Evolutionary conservation across 2,797 vertebrate genomes (phyloP), one percentile per base, ranked within the genome.

Genomic region (Peromyscus melanophrys): DNA sequence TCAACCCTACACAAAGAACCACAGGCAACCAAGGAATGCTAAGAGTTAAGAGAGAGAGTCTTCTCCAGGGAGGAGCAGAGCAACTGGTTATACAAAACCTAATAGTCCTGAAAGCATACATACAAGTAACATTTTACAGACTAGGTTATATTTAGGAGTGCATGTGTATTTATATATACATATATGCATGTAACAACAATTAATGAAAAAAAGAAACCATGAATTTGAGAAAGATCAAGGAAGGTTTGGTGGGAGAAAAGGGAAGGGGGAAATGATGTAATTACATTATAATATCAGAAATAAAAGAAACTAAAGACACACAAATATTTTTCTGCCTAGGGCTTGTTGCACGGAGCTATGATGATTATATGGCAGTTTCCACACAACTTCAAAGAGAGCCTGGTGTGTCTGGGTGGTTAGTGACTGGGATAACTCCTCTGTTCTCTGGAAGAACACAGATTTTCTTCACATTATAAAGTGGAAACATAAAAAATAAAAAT

Each of bases 311-410:
- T 23, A 3, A 40, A 76, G 29, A 31, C 9, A 40, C 7, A 82
- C 7, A 59, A 67, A 57, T n/a, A 8, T 12, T 55, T 89, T 69
- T 89, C 5, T 25, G 61, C 61, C 67, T 25, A 73, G 76, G 27
- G n/a, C 92, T 96, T 81, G 29, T 84, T 25, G 6, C 46, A 29
- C 76, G 49, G 16, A 40, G 2, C 13, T 71, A 0, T 82, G 11
- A 4, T 55, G 75, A 37, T 49, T 49, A 0, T 46, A 65, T 4
- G 73, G 73, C n/a, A 94, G 25, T 71, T 95, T 91, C 67, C 40
- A 46, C 27, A 19, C 12, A 88, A 31, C 59, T 95, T 61, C 49
- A 87, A 97, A 92, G 73, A 93, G 52, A 94, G 63, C n/a, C 75
- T 65, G 13, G 14, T 49, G 46, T 57, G 40, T 55, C 16, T 31